Base-by-base conservation (phyloP, 1,140 invertebrate genomes). In the Augochlora pura region DNA sequence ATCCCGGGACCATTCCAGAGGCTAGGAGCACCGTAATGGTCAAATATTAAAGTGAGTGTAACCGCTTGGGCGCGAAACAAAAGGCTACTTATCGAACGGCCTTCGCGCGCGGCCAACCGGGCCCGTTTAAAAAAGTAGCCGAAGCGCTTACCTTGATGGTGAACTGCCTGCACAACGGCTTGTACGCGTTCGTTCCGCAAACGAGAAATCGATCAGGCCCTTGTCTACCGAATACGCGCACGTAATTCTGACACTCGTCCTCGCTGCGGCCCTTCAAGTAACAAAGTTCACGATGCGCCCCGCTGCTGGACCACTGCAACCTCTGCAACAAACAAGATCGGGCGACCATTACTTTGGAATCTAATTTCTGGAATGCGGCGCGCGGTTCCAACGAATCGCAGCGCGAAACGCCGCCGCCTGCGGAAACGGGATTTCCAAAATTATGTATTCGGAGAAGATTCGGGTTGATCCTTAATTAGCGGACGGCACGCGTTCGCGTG, bases 181-280 rank as follows among this genome's bases (percentile, higher is more conserved):
- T 99, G 93, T 97, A 99, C 9, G 98, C 98, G 93, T 99, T 99
- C 39, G 99, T 99, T 25, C 99, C 99, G 92, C 99, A 99, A 62
- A 99, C 95, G 69, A 98, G 94, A 38, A 98, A 94, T 78, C 96
- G 95, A 14, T 96, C 96, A 79, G 97, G 94, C 39, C 95, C 89
- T 89, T 94, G 93, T 90, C 95, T 94, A 62, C 95, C 95, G 85
- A 98, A 95, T 27, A 99, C 97, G 77, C 98, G 95, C 81, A 99
- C 96, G 92, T 98, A 99, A 93, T 99, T 99, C 93, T 99, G 98
- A 93, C 98, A 99, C 84, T 96, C 94, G 94, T 98, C 96, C 87
- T 96, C 96, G 71, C 94, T 95, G 91, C 97, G 97, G 65, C 98
- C 98, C 91, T 98, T 99, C 86, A 98, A 93, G 81, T 95, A 94